Evolutionary conservation across 2,113 vertebrate species (phyloP).

Genomic region (Choloepus hoffmanni): DNA sequence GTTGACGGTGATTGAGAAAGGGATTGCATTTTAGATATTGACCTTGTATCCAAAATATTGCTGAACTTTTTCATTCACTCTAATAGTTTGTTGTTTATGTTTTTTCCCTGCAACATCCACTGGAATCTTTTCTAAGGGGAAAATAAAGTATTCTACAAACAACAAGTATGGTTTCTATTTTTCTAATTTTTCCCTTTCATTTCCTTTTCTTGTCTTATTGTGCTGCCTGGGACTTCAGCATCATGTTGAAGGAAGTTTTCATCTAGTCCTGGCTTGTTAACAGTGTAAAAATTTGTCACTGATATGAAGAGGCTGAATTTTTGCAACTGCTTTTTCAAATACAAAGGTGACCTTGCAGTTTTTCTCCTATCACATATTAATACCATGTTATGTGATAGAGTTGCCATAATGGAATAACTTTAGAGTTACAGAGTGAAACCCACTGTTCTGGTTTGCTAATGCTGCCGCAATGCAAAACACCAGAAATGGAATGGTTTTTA

Average conservation of each 20-base stretch:
- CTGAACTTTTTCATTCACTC: background rate
- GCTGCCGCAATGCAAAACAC: too few relatives aligned
- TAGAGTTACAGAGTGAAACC: background rate
- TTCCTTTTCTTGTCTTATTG: background rate
- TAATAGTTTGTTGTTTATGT: too few relatives aligned
- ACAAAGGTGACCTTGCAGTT: background rate
- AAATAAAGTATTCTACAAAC: background rate
- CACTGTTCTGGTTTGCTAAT: too few relatives aligned
- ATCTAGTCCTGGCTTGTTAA: background rate
- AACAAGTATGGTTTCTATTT: background rate
- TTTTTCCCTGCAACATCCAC: background rate
- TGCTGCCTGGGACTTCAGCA: background rate
- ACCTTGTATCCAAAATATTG: background rate
- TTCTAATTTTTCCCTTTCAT: background rate
- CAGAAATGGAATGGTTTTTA: too few relatives aligned
- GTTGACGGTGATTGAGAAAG: background rate
- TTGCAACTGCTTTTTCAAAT: background rate
- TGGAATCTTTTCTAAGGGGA: background rate
- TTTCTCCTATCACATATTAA: background rate
- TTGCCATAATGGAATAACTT: background rate
- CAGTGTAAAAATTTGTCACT: background rate
- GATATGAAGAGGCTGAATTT: background rate
- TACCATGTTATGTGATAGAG: background rate
- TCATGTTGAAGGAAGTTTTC: background rate
- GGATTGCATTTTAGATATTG: background rate